phyloP scores from a whole-genome alignment of 2,113 vertebrate species.

The Gallinago paraguaiae region DNA sequence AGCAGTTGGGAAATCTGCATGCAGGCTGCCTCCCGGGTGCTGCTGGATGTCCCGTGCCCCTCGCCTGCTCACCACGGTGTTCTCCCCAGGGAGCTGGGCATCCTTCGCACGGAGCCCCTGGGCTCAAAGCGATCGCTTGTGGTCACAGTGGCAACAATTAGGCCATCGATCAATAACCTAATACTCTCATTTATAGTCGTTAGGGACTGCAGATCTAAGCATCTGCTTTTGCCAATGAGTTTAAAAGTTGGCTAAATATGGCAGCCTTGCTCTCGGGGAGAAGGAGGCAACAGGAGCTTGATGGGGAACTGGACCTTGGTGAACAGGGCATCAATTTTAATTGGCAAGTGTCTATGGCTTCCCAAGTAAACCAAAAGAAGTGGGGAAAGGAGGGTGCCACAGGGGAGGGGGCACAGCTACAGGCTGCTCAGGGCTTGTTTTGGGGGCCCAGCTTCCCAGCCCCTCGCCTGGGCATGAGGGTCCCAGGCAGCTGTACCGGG shows the following conservation, averaged over 20 bases:
- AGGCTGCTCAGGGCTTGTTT: background rate
- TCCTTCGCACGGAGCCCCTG: background rate
- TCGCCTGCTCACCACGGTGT: background rate
- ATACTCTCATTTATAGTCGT: constrained; percentile 63
- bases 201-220: constrained; percentile 39
- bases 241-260: constrained; percentile 53
- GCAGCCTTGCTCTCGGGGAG: background rate
- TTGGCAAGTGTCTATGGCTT: background rate
- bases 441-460: background rate
- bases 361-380: background rate
- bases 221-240: constrained; percentile 56
- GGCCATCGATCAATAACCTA: constrained; percentile 58
- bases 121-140: background rate
- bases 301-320: constrained; percentile 3
- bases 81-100: background rate
- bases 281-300: constrained; percentile 15
- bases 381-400: background rate
- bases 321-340: constrained; percentile 37
- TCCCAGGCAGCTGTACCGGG: background rate
- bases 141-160: constrained; percentile 55
- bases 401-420: fast-evolving
- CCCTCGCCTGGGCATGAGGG: fast-evolving
- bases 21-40: background rate
- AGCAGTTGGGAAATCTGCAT: background rate
- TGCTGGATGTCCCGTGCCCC: background rate